Evolutionary conservation across 1,140 invertebrate species (phyloP).

Genomic region (Panagrolaimus sp.): DNA sequence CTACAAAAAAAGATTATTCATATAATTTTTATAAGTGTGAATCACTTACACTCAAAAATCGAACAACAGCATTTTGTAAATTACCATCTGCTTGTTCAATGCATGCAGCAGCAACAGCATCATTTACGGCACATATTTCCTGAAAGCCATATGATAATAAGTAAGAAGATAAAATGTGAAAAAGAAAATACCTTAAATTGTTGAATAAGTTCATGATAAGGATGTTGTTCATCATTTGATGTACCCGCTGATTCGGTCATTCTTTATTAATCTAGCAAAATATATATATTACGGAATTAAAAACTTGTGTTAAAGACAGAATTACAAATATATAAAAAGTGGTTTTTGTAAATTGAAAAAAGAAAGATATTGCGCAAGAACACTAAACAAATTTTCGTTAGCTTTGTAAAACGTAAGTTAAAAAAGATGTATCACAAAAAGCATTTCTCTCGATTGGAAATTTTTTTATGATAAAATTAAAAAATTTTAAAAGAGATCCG

Average conservation of each 20-base stretch:
- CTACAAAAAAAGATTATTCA: neutral
- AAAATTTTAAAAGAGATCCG: too few relatives aligned
- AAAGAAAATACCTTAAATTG: conserved; percentile 2
- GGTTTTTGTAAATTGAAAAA: too few relatives aligned
- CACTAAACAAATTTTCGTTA: too few relatives aligned
- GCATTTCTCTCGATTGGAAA: too few relatives aligned
- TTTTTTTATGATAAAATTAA: too few relatives aligned
- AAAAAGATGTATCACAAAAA: too few relatives aligned
- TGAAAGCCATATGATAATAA: neutral
- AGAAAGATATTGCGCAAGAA: too few relatives aligned
- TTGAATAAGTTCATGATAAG: conserved; percentile 6
- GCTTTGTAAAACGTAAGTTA: too few relatives aligned
- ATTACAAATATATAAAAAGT: too few relatives aligned
- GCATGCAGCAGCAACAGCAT: conserved; percentile 9
- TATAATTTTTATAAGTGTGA: neutral
- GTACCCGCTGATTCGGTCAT: neutral
- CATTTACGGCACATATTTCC: conserved; percentile 28
- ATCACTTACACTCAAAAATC: conserved; percentile 8
- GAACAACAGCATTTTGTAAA: neutral
- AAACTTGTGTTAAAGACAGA: too few relatives aligned
- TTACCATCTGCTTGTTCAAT: conserved; percentile 7
- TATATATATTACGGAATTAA: too few relatives aligned
- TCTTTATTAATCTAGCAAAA: neutral
- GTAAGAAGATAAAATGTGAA: neutral
- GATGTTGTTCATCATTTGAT: neutral